Conservation (phyloP, 2,113 vertebrate species). For the Myotis lucifugus region DNA sequence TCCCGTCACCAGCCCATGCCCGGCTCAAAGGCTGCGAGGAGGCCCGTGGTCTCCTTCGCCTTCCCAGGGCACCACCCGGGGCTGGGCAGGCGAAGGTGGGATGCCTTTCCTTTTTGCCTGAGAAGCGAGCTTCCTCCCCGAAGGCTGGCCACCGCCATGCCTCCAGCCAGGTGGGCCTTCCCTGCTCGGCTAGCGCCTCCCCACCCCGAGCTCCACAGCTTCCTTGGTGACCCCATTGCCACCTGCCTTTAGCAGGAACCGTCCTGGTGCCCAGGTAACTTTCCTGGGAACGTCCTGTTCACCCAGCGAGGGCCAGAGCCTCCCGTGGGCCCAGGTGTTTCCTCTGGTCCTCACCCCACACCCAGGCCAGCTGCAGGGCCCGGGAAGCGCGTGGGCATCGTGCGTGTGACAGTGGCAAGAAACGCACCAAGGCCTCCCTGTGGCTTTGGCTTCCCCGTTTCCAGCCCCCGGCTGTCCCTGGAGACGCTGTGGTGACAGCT, state of each 20-base stretch:
- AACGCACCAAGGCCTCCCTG: accelerated
- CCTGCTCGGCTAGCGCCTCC: not conserved
- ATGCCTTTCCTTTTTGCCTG: not conserved
- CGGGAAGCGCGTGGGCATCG: accelerated
- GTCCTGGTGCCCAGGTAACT: not conserved
- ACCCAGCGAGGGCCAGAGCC: not conserved
- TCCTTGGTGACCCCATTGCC: not conserved
- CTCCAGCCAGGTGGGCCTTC: not conserved
- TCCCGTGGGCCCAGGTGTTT: not conserved
- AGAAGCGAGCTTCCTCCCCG: not conserved
- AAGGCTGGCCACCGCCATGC: not conserved
- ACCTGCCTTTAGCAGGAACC: not conserved
- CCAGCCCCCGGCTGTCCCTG: not conserved
- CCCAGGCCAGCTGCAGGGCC: not conserved
- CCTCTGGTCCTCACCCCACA: not conserved
- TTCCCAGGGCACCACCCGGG: accelerated
- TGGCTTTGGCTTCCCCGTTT: not conserved
- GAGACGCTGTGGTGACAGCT: not conserved
- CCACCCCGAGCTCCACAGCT: accelerated
- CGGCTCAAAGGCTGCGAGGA: accelerated
- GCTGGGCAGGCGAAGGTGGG: accelerated
- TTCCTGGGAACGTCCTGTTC: not conserved
- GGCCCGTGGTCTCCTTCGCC: not conserved
- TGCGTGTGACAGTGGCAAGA: not conserved
- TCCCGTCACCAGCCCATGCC: accelerated